Conservation (phyloP, 2,888 invertebrate species). For the Agonopterix subpropinquella region DNA sequence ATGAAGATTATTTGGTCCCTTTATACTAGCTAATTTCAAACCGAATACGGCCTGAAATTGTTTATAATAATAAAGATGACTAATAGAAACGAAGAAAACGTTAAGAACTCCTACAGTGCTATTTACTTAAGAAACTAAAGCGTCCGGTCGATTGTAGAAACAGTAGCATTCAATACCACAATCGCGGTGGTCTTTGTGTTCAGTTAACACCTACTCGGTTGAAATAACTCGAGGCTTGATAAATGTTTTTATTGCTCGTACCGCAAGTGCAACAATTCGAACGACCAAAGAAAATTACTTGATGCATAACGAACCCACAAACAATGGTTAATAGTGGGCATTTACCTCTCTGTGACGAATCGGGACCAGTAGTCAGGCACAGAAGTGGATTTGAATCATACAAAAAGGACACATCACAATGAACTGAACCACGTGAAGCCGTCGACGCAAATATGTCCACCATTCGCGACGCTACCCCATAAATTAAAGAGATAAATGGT, state of each 20-base stretch:
- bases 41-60: no score
- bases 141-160: slow-evolving; percentile 42
- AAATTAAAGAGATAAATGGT: slow-evolving; percentile 73
- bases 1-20: no score
- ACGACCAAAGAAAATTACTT: slow-evolving; percentile 58
- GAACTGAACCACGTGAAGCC: slow-evolving; percentile 32
- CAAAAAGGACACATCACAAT: slow-evolving; percentile 29
- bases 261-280: slow-evolving; percentile 50
- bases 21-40: no score
- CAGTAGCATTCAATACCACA: slow-evolving; percentile 31
- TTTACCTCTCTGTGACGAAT: slow-evolving; percentile 54
- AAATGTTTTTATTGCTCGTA: slow-evolving; percentile 49
- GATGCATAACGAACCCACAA: slow-evolving; percentile 51
- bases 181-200: slow-evolving; percentile 52
- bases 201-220: slow-evolving; percentile 47
- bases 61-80: no score
- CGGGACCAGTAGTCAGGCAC: slow-evolving; percentile 25
- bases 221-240: slow-evolving; percentile 32
- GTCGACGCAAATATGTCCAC: slow-evolving; percentile 55
- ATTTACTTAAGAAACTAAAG: slow-evolving; percentile 9
- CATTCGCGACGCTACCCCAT: slow-evolving; percentile 64
- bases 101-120: not conserved
- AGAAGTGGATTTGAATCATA: slow-evolving; percentile 9
- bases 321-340: slow-evolving; percentile 51
- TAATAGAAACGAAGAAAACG: no score